These are phyloP conservation scores for Oxytorus armatus DNA, from an alignment of 2,888 invertebrate genomes.

Conservation along the genomic window DNA sequence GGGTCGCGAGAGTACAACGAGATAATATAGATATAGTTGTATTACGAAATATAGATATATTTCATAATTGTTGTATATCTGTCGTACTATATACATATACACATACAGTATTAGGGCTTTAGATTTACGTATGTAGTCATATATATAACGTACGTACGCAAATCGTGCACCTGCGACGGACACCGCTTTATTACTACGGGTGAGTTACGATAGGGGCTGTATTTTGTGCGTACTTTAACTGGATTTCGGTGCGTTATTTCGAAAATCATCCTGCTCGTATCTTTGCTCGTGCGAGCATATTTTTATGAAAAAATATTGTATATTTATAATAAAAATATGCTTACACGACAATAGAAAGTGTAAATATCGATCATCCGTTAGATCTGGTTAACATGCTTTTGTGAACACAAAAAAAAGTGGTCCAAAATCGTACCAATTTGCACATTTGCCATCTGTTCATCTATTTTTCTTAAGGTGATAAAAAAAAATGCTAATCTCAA, in stretches of 20 bases:
- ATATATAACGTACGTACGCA: conserved; percentile 59
- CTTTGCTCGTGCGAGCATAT: neutral
- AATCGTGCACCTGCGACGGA: conserved; percentile 69
- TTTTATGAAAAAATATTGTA: too few species aligned
- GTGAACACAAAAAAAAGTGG: too few species aligned
- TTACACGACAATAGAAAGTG: too few species aligned
- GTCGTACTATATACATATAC: conserved; percentile 28
- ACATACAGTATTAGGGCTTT: conserved; percentile 11
- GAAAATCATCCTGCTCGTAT: conserved; percentile 40
- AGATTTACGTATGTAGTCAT: conserved; percentile 35
- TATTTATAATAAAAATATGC: too few species aligned
- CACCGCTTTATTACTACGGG: conserved; percentile 66
- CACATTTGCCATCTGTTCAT: too few species aligned
- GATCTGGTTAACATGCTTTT: too few species aligned
- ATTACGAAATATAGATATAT: conserved; percentile 20
- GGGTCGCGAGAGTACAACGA: conserved; percentile 41
- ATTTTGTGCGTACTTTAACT: conserved; percentile 52
- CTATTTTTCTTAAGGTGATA: neutral
- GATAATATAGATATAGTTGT: conserved; percentile 20
- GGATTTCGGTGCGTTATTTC: conserved; percentile 49
- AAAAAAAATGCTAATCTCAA: neutral
- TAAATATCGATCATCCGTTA: too few species aligned
- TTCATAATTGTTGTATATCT: conserved; percentile 43
- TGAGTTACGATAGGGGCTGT: conserved; percentile 68
- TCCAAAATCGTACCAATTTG: too few species aligned